These are phyloP conservation scores for Malurus leucopterus DNA, from an alignment of 2,797 vertebrate genomes.

Conservation along the genomic window DNA sequence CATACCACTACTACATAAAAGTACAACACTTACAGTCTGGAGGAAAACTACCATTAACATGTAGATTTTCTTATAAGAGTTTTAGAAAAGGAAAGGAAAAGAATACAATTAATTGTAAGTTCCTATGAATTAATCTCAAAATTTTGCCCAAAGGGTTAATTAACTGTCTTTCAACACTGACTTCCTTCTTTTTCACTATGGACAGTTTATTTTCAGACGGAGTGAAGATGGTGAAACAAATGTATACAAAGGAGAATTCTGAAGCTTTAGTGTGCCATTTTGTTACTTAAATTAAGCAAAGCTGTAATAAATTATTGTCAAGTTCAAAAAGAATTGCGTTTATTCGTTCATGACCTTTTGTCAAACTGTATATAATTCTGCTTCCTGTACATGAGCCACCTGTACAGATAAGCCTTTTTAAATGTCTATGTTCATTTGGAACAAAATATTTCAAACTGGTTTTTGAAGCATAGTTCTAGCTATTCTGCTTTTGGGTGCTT, in stretches of 20 bases:
- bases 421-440: constrained; percentile 22
- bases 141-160: constrained; percentile 1
- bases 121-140: not conserved
- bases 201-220: constrained; percentile 6
- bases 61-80: not conserved
- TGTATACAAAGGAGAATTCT: constrained; percentile 57
- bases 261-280: constrained; percentile 39
- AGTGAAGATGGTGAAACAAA: constrained; percentile 38
- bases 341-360: constrained; percentile 52
- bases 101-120: not conserved
- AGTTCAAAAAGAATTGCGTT: constrained; percentile 63
- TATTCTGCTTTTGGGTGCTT: not conserved
- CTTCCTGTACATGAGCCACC: constrained; percentile 59
- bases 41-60: not conserved
- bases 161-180: constrained; percentile 6
- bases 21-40: not conserved
- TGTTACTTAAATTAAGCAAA: constrained; percentile 60
- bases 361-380: constrained; percentile 58
- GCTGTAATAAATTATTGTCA: constrained; percentile 60
- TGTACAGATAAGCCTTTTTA: constrained; percentile 51
- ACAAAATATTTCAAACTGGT: constrained; percentile 7
- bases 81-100: not conserved
- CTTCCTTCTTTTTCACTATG: constrained; percentile 5
- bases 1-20: not conserved
- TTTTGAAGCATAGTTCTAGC: constrained; percentile 9